These are phyloP conservation scores for Coregonus ussuriensis DNA, from an alignment of 2,797 vertebrate genomes.

Conservation along the genomic window DNA sequence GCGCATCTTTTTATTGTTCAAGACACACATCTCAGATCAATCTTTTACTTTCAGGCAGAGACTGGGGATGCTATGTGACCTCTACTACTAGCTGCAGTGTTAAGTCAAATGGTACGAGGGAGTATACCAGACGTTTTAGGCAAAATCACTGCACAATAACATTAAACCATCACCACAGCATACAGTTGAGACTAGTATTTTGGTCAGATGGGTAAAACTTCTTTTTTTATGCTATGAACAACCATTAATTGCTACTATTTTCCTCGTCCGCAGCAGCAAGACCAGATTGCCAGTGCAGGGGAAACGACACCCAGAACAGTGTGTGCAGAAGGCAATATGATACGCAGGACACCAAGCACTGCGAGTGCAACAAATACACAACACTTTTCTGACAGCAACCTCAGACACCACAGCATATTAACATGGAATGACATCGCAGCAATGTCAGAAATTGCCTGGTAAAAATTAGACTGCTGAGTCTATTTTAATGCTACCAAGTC, in stretches of 20 bases:
- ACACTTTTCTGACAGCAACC: neutral
- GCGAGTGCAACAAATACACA: constrained; percentile 19
- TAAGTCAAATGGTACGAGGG: neutral
- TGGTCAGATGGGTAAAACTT: neutral
- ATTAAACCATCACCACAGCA: neutral
- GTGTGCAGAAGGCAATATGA: neutral
- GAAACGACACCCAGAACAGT: neutral
- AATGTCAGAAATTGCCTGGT: neutral
- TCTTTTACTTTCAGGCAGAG: neutral
- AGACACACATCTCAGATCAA: too few species aligned
- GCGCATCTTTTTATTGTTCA: too few species aligned
- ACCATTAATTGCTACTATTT: constrained; percentile 10
- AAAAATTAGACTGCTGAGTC: neutral
- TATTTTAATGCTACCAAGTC: neutral
- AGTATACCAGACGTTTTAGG: neutral
- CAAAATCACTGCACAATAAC: neutral
- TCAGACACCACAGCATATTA: constrained; percentile 7
- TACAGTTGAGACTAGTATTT: constrained; percentile 13
- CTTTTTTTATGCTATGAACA: neutral
- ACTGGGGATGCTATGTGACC: neutral
- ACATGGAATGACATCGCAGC: constrained; percentile 10
- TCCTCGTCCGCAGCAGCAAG: constrained; percentile 8
- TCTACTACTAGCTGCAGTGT: neutral
- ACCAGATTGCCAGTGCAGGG: constrained; percentile 5
- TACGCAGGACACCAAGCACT: constrained; percentile 2